phyloP scores from a whole-genome alignment of 2,797 vertebrate species.

The Tamandua tetradactyla region DNA sequence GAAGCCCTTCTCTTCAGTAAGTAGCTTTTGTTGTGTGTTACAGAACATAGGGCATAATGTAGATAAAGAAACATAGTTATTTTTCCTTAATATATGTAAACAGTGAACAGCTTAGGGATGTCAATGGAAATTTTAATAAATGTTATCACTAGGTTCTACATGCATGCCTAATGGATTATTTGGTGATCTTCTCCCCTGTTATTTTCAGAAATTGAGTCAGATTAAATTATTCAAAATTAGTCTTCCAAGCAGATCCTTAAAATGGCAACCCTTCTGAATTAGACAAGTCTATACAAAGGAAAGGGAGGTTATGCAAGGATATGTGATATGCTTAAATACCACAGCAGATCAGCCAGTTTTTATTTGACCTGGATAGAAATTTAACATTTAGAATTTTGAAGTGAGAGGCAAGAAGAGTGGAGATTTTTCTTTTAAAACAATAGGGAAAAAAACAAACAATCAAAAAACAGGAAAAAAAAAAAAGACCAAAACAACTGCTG shows the following conservation, averaged over 20 bases:
- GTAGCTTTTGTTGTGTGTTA: not conserved
- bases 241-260: constrained; percentile 32
- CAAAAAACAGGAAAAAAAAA: not conserved
- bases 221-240: constrained; percentile 61
- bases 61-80: not conserved
- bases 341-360: not conserved
- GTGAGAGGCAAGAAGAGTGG: not conserved
- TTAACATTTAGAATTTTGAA: constrained; percentile 39
- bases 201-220: constrained; percentile 54
- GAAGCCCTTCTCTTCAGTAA: not conserved
- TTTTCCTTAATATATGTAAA: not conserved
- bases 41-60: not conserved
- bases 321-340: constrained; percentile 9
- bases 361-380: constrained; percentile 38
- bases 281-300: constrained; percentile 67
- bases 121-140: not conserved
- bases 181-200: constrained; percentile 15
- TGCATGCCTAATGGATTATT: not conserved
- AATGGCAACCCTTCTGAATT: constrained; percentile 33
- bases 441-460: not conserved
- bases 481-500: not conserved
- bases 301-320: constrained; percentile 44
- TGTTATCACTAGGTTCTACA: not conserved
- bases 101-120: not conserved
- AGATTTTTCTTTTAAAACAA: not conserved